Base-by-base conservation (phyloP, 2,888 invertebrate species). In the Heliothis peltigera region DNA sequence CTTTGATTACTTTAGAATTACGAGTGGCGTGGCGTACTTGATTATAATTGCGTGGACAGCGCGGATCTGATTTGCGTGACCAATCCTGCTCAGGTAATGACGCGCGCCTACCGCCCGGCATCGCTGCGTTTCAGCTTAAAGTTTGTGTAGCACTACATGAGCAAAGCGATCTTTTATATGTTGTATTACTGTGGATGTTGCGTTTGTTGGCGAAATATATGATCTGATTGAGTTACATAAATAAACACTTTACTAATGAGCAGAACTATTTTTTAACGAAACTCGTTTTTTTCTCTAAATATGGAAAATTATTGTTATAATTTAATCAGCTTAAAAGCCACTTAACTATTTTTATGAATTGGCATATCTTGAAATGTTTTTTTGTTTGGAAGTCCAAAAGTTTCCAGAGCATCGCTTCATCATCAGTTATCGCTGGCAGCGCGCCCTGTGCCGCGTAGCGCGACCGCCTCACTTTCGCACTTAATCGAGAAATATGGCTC, bases 401-500 rank as follows among this genome's bases (percentile, higher is more conserved):
- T 35, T 49, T 57, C 6, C 17, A 47, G 35, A 64, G 52, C 61
- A 64, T 59, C 54, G 68, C 49, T 70, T 54, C 63, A 54, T 67
- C 59, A 62, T 61, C 52, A 54, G 57, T 60, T 72, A 74, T 75
- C 84, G 80, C 74, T 59, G 44, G 44, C 59, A 43, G 49, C 54
- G 64, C 70, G 72, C 56, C 70, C 51, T 65, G 61, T 57, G 49
- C 62, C 73, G 83, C 82, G 84, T 82, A 81, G 80, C 76, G 75
- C 85, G 83, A 85, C 82, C 85, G 90, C 91, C 84, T 91, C 90
- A 92, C 93, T 92, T 94, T 94, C 91, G 93, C 92, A 92, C 92
- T 92, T 94, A 94, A 94, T 94, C 94, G 92, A 93, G 94, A 94
- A 94, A 94, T 94, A 94, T 94, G 93, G 94, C 91, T 89, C 89